These are phyloP conservation scores for Leptodactylus fallax DNA, from an alignment of 2,797 vertebrate genomes.

Conservation along the genomic window DNA sequence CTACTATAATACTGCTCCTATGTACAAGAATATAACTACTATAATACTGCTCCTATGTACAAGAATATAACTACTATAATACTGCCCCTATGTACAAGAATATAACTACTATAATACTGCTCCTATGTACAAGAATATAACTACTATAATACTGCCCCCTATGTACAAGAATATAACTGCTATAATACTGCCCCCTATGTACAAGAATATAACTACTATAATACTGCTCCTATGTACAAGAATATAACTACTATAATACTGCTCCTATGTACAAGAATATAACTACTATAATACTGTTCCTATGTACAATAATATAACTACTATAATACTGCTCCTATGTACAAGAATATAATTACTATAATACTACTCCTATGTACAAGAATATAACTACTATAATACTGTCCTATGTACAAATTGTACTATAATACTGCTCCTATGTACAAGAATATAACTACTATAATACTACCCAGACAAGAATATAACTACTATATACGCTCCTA, in stretches of 20 bases:
- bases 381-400: slow-evolving; percentile 8
- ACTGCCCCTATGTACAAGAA: not conserved
- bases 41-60: no score
- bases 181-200: not conserved
- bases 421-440: no score
- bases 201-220: no score
- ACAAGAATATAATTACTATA: not conserved
- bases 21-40: no score
- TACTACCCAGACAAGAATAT: no score
- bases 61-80: no score
- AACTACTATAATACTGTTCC: not conserved
- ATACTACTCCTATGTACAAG: not conserved
- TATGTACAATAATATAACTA: not conserved
- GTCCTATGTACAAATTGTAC: not conserved
- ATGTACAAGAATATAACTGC: not conserved
- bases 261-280: not conserved
- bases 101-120: slow-evolving; percentile 4
- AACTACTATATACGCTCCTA: no score
- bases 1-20: no score
- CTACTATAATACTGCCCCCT: not conserved
- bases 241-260: no score
- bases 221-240: no score
- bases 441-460: no score
- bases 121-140: not conserved
- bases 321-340: not conserved